phyloP scores from a whole-genome alignment of 2,113 vertebrate genomes.

The Antechinus stuartii region DNA sequence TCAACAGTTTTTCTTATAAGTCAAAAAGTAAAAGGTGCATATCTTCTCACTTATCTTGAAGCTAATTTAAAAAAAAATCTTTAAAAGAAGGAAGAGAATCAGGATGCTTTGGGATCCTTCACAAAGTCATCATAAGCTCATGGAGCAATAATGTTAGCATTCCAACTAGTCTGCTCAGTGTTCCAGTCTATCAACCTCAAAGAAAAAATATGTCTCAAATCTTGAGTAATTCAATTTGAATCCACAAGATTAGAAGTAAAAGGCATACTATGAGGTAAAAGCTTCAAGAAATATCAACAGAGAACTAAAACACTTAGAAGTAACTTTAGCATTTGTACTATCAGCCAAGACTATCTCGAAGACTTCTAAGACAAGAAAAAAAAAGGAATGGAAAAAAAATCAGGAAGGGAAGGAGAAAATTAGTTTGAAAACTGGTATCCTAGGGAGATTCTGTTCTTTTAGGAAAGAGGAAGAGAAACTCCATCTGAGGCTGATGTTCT shows the following conservation, averaged over 20 bases:
- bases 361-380: background rate
- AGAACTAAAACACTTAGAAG: background rate
- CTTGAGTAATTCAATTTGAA: background rate
- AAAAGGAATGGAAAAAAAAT: background rate
- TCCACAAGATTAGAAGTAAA: background rate
- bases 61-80: background rate
- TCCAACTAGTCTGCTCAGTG: background rate
- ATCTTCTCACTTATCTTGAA: background rate
- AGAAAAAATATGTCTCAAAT: background rate
- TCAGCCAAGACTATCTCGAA: too few species aligned
- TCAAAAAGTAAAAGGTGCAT: background rate
- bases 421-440: background rate
- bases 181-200: background rate
- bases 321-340: background rate
- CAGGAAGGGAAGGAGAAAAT: background rate
- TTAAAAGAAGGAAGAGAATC: background rate
- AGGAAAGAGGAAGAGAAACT: background rate
- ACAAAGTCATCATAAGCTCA: background rate
- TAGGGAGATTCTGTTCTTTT: background rate
- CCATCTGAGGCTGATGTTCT: background rate
- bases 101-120: background rate
- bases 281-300: background rate
- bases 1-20: background rate
- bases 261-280: background rate
- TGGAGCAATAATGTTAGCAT: background rate